Conservation (phyloP, 2,888 invertebrate species). For the Callinectes sapidus region DNA sequence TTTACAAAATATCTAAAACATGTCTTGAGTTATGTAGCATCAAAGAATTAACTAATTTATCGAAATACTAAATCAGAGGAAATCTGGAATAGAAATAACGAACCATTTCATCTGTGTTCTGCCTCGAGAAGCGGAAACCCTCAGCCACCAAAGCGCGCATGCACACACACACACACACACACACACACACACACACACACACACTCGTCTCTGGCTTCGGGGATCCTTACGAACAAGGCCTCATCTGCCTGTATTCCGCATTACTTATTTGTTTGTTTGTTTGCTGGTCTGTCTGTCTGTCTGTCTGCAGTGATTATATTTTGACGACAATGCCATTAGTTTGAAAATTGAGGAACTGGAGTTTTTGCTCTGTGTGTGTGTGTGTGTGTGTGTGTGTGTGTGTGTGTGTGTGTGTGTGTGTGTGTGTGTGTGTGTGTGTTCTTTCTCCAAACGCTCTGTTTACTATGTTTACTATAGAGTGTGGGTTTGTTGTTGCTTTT, state of each 20-base stretch:
- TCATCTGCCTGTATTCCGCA: neutral
- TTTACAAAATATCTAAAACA: slow-evolving; percentile 27
- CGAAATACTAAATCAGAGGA: neutral
- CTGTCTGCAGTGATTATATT: neutral
- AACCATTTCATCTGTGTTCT: neutral
- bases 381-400: neutral
- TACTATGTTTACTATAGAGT: neutral
- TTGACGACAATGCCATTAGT: neutral
- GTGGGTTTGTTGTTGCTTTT: too few species aligned
- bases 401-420: slow-evolving; percentile 40
- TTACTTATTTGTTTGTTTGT: neutral
- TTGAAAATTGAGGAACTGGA: neutral
- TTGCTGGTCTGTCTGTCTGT: too few species aligned
- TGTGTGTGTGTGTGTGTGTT: slow-evolving; percentile 34
- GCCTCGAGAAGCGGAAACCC: neutral
- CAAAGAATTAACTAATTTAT: neutral
- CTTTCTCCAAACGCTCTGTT: neutral
- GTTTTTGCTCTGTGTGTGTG: neutral
- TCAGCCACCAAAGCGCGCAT: neutral
- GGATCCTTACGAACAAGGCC: neutral
- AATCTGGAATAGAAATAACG: neutral
- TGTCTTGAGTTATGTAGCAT: neutral
- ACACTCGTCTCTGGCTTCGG: neutral
- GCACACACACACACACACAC: neutral
- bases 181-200: neutral